phyloP scores from a whole-genome alignment of 2,888 invertebrate species.

The Nemurella pictetii region DNA sequence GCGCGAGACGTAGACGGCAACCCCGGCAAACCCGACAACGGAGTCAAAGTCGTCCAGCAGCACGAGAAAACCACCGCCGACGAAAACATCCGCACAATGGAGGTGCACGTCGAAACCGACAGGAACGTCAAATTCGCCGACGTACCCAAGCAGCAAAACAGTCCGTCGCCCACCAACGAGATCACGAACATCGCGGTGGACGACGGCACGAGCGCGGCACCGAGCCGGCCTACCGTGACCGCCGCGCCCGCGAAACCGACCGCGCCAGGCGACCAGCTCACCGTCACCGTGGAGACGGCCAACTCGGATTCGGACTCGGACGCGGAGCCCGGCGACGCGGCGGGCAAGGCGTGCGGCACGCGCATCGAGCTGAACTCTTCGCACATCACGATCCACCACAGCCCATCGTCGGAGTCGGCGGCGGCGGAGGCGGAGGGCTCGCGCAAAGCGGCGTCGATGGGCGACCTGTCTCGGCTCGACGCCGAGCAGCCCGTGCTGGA shows the following conservation, averaged over 20 bases:
- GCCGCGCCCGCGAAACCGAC: not conserved
- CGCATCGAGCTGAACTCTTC: conserved; percentile 74
- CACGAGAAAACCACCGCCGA: not conserved
- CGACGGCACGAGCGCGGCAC: not conserved
- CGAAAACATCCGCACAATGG: conserved; percentile 4
- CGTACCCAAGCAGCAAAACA: conserved; percentile 30
- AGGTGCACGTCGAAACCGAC: conserved; percentile 1
- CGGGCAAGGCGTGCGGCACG: conserved; percentile 53
- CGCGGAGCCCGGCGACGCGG: conserved; percentile 35
- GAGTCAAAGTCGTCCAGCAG: conserved; percentile 31
- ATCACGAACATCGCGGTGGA: conserved; percentile 30
- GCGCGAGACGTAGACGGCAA: not conserved
- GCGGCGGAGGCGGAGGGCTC: conserved; percentile 59
- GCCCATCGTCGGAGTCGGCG: conserved; percentile 45
- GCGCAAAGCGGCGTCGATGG: conserved; percentile 76
- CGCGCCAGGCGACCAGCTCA: not conserved
- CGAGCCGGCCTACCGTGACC: not conserved
- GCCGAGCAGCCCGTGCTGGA: conserved; percentile 55
- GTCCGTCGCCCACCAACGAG: conserved; percentile 13
- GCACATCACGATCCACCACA: conserved; percentile 74
- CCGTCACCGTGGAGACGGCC: not conserved
- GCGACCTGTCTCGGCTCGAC: conserved; percentile 73
- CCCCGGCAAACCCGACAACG: not conserved
- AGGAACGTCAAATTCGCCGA: conserved; percentile 23
- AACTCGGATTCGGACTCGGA: conserved; percentile 55